Base-by-base conservation (phyloP, 2,888 invertebrate species). In the Campoplex capitator region DNA sequence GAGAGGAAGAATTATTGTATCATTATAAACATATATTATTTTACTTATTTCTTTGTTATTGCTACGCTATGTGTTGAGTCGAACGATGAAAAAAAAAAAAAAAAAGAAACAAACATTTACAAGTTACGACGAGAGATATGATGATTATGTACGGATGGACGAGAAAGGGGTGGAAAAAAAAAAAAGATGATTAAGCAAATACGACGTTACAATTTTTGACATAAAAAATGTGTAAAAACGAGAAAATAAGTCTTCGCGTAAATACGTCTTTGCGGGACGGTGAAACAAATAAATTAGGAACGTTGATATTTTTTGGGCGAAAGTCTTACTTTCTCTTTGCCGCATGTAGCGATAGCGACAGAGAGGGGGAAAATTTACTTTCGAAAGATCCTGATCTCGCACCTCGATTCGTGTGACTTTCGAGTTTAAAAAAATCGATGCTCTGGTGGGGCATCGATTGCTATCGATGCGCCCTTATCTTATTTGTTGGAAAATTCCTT, bases 171-270 rank as follows among this genome's bases (percentile, higher is more conserved):
- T 45, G 13, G 56, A 48, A 16, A 23, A 65, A 16, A 23, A 65
- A 51, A 62, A 75, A 80, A 48, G 65, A 67, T 56, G 62, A 80
- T 65, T 32, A 73, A 42, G 45, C 56, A 74, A 81, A 75, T 71
- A 68, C 56, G 35, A 77, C 88, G 90, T 90, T 89, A 92, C 90
- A 92, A 91, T 92, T 91, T 92, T 91, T 91, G 91, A 90, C 88
- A 89, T 88, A 81, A 90, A 65, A 73, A 54, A 23, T 54, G 35
- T 51, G 2, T 54, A 48, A 32, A 28, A 28, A 48, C 16, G 28
- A 16, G 6, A 48, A 48, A 70, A n/a, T 28, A 28, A 16, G 16
- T 45, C 32, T 28, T 32, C 13, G 2, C 51, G 51, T 51, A 51
- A 51, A 51, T 7, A n/a, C 18, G 51, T 51, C 18, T 51, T 45